phyloP scores from a whole-genome alignment of 1,140 invertebrate species.

The Ceratina calcarata region DNA sequence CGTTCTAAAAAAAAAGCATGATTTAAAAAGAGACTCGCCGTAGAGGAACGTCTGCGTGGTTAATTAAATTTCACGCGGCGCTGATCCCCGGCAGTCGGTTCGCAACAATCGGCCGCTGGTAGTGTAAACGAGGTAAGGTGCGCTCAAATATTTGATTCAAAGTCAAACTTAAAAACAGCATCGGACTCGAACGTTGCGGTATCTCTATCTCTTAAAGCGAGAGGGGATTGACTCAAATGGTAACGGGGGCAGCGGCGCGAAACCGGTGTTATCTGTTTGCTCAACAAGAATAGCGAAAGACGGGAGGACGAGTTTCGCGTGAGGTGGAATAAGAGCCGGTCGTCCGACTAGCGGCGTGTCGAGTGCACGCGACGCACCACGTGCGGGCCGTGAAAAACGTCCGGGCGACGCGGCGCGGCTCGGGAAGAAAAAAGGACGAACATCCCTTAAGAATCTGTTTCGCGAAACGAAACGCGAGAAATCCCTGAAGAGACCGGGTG shows the following conservation, averaged over 20 bases:
- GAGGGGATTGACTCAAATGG: constrained; percentile 15
- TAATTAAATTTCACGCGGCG: constrained; percentile 53
- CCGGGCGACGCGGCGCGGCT: neutral
- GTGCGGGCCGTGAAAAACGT: constrained; percentile 23
- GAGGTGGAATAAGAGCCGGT: neutral
- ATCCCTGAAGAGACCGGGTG: neutral
- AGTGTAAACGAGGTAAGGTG: neutral
- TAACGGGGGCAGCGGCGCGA: neutral
- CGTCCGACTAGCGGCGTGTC: neutral
- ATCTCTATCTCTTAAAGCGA: neutral
- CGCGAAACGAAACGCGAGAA: constrained; percentile 6
- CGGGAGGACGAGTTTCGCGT: neutral
- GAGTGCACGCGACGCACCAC: constrained; percentile 45
- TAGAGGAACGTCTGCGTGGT: constrained; percentile 29
- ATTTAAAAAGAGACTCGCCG: constrained; percentile 37
- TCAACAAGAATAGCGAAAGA: neutral
- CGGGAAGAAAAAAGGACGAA: neutral
- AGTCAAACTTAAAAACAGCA: too few species aligned
- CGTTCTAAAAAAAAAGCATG: constrained; percentile 12
- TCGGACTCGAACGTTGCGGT: neutral
- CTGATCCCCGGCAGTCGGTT: constrained; percentile 6
- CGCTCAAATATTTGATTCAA: constrained; percentile 9
- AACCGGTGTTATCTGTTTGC: constrained; percentile 4
- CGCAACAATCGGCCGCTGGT: neutral
- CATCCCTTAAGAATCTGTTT: constrained; percentile 21